These are phyloP conservation scores for Mesocentrotus franciscanus DNA, from an alignment of 53 echinoderm and acorn worm genomes.

Conservation along the genomic window DNA sequence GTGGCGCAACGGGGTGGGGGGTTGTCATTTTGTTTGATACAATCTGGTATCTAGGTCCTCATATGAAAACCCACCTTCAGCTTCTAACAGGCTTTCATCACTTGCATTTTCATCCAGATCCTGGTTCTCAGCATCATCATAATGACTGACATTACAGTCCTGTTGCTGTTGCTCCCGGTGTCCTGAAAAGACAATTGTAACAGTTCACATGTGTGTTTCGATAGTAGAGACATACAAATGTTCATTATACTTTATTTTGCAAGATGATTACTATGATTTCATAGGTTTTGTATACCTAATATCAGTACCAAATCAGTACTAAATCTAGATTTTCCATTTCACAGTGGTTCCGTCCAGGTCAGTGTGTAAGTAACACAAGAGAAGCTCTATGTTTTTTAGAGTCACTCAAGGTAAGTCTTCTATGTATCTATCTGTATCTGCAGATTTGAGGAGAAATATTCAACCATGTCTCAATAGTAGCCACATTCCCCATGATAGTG, in stretches of 20 bases:
- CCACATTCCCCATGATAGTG: no score
- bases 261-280: constrained; percentile 28
- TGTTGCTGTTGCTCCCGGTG: constrained; percentile 23
- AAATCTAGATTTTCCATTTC: constrained; percentile 37
- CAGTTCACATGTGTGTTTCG: constrained; percentile 29
- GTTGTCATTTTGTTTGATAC: no score
- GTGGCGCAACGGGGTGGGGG: no score
- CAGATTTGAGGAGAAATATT: no score
- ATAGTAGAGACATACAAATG: constrained; percentile 12
- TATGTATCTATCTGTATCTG: no score
- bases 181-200: constrained; percentile 28
- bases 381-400: constrained; percentile 37
- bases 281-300: constrained; percentile 29
- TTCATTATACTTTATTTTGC: constrained; percentile 28
- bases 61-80: no score
- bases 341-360: constrained; percentile 26
- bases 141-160: constrained; percentile 15
- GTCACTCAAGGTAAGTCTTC: constrained; percentile 24
- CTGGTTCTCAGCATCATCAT: constrained; percentile 15
- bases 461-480: no score
- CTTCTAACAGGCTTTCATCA: constrained; percentile 29
- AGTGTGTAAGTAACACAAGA: constrained; percentile 36
- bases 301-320: constrained; percentile 37
- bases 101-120: constrained; percentile 22
- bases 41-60: no score